Conservation (phyloP, 2,797 vertebrate genomes). For the Characodon lateralis region DNA sequence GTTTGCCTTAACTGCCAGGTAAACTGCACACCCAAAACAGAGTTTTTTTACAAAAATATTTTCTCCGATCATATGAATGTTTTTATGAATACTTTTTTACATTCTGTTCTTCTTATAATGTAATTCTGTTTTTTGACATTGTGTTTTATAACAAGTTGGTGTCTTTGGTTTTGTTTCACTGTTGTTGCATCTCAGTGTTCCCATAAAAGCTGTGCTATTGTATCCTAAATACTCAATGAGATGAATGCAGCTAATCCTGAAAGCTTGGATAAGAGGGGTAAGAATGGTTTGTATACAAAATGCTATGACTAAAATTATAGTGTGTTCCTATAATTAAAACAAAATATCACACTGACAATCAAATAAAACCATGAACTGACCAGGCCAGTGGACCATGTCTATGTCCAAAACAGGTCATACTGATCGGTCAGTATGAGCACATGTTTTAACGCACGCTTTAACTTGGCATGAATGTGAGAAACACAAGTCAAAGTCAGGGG, state of each 20-base stretch:
- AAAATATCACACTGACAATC: neutral
- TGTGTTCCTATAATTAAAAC: neutral
- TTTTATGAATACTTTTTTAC: neutral
- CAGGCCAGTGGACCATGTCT: neutral
- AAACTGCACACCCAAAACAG: neutral
- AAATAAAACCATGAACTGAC: neutral
- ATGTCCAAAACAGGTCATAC: neutral
- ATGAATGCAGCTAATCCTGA: neutral
- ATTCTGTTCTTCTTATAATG: neutral
- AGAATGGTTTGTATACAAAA: neutral
- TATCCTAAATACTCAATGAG: neutral
- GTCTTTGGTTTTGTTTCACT: neutral
- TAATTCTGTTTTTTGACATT: neutral
- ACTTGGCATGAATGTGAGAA: constrained; percentile 26
- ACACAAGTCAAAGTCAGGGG: constrained; percentile 42
- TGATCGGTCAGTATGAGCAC: neutral
- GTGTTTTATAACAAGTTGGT: neutral
- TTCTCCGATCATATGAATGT: neutral
- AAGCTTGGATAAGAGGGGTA: neutral
- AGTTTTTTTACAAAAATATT: neutral
- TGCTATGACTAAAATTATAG: neutral
- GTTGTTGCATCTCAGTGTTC: neutral
- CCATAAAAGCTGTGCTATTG: neutral
- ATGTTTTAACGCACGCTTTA: neutral
- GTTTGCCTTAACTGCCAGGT: neutral